Base-by-base conservation (phyloP, 2,113 vertebrate genomes). In the Psammodynastes pulverulentus region DNA sequence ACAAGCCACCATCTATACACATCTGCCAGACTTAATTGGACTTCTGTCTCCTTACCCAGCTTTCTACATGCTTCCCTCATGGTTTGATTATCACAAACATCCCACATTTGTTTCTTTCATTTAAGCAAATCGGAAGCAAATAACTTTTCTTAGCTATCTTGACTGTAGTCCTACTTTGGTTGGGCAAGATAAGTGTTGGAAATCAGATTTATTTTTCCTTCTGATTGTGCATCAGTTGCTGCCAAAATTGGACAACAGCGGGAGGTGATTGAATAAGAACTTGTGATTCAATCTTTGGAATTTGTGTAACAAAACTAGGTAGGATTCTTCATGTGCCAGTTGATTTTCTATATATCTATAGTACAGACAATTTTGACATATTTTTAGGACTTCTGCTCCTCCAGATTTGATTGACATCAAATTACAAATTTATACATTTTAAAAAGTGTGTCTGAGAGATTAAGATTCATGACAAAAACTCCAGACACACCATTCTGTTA, bases 351-450 rank as follows among this genome's bases (percentile, higher is more conserved):
- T 53, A 4, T 79, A 9, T 46, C 62, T 84, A 34, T 23, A 51
- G 8, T 84, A 34, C 13, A 51, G 8, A 34, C 91, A 87, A 43
- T 52, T 48, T 85, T 52, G 91, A 58, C 54, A 94, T 94, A 92
- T 34, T 91, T 94, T 94, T 87, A 87, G 24, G 79, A 91, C 21
- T 12, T 9, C 51, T 94, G 95, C 90, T 85, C 93, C n/a, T 91
- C 5, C 86, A 84, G n/a, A 86, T 84, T 67, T 86, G 24, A 45
- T 29, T 89, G 8, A 52, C 90, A 72, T 84, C 89, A 92, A 53
- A 91, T 19, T 93, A 48, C 51, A 89, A 48, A 84, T 39, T 9
- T 9, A 13, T 19, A 10, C 0, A 0, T 67, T 87, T 26, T 12
- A 67, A 46, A 46, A 91, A 91, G 6, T 79, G 43, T 90, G n/a